Evolutionary conservation across 2,113 vertebrate species (phyloP).

Genomic region (Ptilorrhoa leucosticta): DNA sequence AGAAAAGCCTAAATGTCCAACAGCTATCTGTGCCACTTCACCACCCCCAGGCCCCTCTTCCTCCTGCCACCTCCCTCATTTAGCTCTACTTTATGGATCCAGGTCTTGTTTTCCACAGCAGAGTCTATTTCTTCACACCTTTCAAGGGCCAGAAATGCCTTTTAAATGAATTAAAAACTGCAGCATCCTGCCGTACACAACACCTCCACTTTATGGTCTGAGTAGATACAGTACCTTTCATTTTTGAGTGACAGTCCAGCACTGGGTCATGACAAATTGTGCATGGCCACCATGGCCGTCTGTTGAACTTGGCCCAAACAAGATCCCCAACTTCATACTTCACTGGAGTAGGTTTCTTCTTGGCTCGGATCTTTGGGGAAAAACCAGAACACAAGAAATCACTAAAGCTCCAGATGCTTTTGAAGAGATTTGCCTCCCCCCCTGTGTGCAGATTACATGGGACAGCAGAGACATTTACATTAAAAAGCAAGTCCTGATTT

Average conservation of each 20-base stretch:
- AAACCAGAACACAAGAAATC: slow-evolving; percentile 54
- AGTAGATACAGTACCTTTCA: slow-evolving; percentile 83
- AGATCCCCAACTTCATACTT: slow-evolving; percentile 92
- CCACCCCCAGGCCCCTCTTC: not conserved
- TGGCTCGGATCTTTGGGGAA: slow-evolving; percentile 74
- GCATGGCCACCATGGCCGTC: slow-evolving; percentile 97
- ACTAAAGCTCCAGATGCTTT: slow-evolving; percentile 53
- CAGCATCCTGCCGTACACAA: not conserved
- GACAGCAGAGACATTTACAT: slow-evolving; percentile 53
- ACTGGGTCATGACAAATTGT: slow-evolving; percentile 84
- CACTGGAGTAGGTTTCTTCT: slow-evolving; percentile 80
- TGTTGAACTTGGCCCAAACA: slow-evolving; percentile 95
- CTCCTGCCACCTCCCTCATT: not conserved
- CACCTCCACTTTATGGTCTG: not conserved
- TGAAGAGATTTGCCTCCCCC: slow-evolving; percentile 2
- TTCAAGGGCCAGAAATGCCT: slow-evolving; percentile 2
- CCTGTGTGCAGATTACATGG: not conserved
- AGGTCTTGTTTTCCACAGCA: not conserved
- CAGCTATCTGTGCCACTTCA: not conserved
- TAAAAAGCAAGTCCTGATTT: slow-evolving; percentile 16
- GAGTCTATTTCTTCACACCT: not conserved
- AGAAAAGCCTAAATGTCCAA: not conserved
- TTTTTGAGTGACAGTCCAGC: slow-evolving; percentile 84
- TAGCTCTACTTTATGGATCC: not conserved
- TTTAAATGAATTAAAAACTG: not conserved